phyloP scores from a whole-genome alignment of 2,797 vertebrate genomes.

The Sylvia borin region DNA sequence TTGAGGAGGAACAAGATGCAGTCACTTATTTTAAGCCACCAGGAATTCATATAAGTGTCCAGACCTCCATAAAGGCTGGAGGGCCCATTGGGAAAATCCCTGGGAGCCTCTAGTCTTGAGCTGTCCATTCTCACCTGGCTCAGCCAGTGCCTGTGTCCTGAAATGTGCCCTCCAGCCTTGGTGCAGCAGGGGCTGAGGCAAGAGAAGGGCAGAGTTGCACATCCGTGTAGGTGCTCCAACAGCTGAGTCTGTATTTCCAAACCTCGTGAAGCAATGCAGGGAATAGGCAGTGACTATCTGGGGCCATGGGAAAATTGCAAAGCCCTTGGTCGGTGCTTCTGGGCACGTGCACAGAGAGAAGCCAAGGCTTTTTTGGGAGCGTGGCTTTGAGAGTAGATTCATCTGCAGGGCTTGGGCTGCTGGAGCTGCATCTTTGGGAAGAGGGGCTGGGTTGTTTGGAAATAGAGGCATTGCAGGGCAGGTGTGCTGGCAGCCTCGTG shows the following conservation, averaged over 20 bases:
- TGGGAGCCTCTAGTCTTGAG: background rate
- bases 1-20: background rate
- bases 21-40: background rate
- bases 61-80: background rate
- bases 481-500: background rate
- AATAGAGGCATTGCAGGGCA: background rate
- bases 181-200: background rate
- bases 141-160: background rate
- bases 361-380: background rate
- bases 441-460: background rate
- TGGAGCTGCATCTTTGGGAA: background rate
- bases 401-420: background rate
- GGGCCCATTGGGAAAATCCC: background rate
- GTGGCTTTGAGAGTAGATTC: background rate
- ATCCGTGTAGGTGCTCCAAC: background rate
- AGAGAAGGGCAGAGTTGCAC: background rate
- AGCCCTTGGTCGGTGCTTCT: background rate
- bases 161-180: background rate
- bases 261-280: background rate
- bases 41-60: background rate
- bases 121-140: background rate
- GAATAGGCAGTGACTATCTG: background rate
- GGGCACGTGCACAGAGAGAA: background rate
- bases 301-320: rapidly evolving
- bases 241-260: background rate